Percentiles rank a stretch among this genome's conserved stretches.
Evolutionary conservation across 2,797 vertebrate species (phyloP).

Genomic region (Huso huso): DNA sequence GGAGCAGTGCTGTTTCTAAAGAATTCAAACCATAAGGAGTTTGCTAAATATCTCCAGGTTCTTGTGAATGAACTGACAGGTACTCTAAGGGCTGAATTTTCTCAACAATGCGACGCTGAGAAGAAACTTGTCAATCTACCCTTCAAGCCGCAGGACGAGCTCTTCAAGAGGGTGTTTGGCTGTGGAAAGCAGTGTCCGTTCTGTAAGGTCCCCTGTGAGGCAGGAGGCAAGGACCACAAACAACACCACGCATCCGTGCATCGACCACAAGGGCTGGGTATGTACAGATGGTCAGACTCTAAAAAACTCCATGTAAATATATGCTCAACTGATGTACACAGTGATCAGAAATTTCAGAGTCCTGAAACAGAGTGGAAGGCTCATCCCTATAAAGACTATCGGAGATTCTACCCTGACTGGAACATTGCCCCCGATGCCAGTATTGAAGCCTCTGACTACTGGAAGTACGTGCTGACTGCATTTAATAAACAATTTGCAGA

Average conservation of each 20-base stretch:
- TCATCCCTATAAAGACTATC: conserved; percentile 30
- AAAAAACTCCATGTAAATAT: conserved; percentile 22
- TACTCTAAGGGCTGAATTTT: conserved; percentile 20
- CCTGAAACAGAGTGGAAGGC: fast-evolving
- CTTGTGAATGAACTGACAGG: too few relatives aligned
- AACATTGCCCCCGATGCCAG: conserved; percentile 33
- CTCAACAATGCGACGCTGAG: background rate
- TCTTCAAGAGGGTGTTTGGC: conserved; percentile 35
- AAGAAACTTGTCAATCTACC: conserved; percentile 24
- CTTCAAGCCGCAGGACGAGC: conserved; percentile 35
- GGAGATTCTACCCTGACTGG: conserved; percentile 35
- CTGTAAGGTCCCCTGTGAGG: conserved; percentile 48
- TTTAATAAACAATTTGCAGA: conserved; percentile 39
- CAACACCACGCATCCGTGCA: conserved; percentile 39
- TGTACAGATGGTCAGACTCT: conserved; percentile 6
- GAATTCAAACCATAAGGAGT: too few relatives aligned
- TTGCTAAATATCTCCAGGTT: too few relatives aligned
- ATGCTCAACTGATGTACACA: conserved; percentile 18
- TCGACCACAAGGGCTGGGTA: conserved; percentile 32
- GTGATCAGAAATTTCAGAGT: fast-evolving
- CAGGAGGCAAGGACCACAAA: conserved; percentile 15
- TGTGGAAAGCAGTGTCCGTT: conserved; percentile 46
- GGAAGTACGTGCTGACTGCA: conserved; percentile 44
- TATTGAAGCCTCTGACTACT: conserved; percentile 40
- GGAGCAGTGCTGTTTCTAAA: too few relatives aligned